Base-by-base conservation (phyloP, 1,140 invertebrate species). In the Magallana ariakensis region DNA sequence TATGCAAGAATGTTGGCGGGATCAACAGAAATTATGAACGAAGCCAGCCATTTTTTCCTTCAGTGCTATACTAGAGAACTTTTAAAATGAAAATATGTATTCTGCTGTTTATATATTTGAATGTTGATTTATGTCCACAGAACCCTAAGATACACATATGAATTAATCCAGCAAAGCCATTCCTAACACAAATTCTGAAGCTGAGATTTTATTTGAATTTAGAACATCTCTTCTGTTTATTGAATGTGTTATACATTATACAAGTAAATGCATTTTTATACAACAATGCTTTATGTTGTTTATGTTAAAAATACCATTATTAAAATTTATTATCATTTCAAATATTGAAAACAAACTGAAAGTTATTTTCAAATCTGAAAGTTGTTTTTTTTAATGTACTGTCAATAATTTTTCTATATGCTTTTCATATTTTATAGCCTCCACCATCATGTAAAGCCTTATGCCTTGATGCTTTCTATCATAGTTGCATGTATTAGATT, bases 261-360 rank as follows among this genome's bases (percentile, higher is more conserved):
- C 10, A 19, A 75, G 22, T 75, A 75, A 75, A 75, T 33, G 66
- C 66, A 75, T 75, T 75, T 75, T 75, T 75, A 75, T 75, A 75
- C 33, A 5, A 11, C 26, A 3, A 26, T 26, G 22, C 33, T 26
- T 19, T 19, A 26, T 46, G 13, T 75, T 13, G 8, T 33, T 75
- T 75, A n/a, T 19, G 22, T 75, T 75, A 1, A 75, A 75, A 19
- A 66, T 46, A 46, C 33, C 2, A 46, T 2, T 4, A 46, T 5
- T 46, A 46, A 5, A 46, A 46, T 46, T 46, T 46, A 46, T 3
- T 46, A 1, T 4, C 33, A 3, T 46, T 46, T 5, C 33, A 46
- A 46, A 46, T 46, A 46, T 46, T 46, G 33, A 33, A 33, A 33
- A 33, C 2, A n/a, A 33, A 33, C 33, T 33, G 33, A 33, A 33